Evolutionary conservation across 2,888 invertebrate species (phyloP).

Genomic region (Cantharis flavilabris): DNA sequence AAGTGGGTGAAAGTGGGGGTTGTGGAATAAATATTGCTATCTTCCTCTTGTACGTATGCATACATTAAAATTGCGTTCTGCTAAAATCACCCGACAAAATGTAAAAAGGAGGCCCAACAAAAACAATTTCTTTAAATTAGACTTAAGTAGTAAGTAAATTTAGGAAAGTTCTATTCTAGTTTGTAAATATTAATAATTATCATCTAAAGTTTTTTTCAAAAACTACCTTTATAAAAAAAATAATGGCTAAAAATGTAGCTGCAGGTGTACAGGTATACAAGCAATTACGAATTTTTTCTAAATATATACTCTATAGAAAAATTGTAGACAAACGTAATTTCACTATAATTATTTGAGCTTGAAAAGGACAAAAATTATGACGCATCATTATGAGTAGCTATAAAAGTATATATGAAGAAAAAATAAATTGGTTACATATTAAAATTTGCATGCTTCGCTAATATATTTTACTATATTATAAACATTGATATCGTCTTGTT

Average conservation of each 20-base stretch:
- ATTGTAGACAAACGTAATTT: not conserved
- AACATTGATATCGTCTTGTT: conserved; percentile 29
- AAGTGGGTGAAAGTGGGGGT: not conserved
- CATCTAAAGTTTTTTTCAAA: conserved; percentile 4
- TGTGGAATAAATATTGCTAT: too few relatives aligned
- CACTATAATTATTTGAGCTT: not conserved
- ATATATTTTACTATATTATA: conserved; percentile 23
- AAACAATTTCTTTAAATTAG: conserved; percentile 4
- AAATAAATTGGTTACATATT: conserved; percentile 10
- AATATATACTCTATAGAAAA: not conserved
- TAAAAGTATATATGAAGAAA: not conserved
- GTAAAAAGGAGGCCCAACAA: not conserved
- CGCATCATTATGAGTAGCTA: not conserved
- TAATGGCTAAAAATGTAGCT: not conserved
- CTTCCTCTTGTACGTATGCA: too few relatives aligned
- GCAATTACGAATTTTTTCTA: conserved; percentile 4
- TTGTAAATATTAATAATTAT: conserved; percentile 19
- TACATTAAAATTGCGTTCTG: not conserved
- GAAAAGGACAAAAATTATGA: not conserved
- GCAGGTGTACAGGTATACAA: conserved; percentile 10
- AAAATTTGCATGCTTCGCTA: conserved; percentile 25
- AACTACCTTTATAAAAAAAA: conserved; percentile 5
- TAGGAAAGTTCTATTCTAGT: conserved; percentile 18
- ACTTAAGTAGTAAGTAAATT: conserved; percentile 4
- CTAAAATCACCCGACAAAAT: not conserved